Percentiles rank a stretch among this genome's conserved stretches.
Conservation (phyloP, 1,140 invertebrate genomes). For the Drosophila funebris region DNA sequence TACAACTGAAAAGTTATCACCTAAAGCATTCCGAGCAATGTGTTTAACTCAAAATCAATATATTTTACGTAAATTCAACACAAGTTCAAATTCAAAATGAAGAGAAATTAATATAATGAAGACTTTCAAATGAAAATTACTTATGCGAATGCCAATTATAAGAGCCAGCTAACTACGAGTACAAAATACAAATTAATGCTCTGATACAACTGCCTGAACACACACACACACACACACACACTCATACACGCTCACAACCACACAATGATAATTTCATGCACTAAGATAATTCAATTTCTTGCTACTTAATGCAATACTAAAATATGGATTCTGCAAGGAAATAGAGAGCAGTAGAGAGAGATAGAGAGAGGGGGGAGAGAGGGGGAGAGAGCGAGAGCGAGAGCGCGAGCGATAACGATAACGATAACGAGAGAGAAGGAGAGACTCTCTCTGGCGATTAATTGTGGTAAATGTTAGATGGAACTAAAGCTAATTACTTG, state of each 20-base stretch:
- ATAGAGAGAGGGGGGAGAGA: constrained; percentile 18
- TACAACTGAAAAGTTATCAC: constrained; percentile 63
- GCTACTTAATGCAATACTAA: constrained; percentile 5
- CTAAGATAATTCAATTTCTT: constrained; percentile 11
- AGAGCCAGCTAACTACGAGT: constrained; percentile 52
- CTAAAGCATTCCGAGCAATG: constrained; percentile 82
- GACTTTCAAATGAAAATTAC: constrained; percentile 21
- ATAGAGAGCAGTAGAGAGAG: neutral
- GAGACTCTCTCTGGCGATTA: neutral
- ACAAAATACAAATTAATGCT: constrained; percentile 18
- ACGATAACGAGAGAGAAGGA: neutral
- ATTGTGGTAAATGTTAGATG: constrained; percentile 1
- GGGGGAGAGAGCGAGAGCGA: constrained; percentile 6
- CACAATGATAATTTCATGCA: constrained; percentile 32
- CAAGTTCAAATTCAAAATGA: constrained; percentile 25
- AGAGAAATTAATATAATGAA: constrained; percentile 4
- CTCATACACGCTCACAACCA: neutral
- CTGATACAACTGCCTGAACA: constrained; percentile 15
- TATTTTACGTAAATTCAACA: constrained; percentile 17
- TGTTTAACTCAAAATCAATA: constrained; percentile 61
- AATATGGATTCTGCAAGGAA: neutral
- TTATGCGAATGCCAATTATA: constrained; percentile 53
- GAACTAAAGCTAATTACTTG: constrained; percentile 17
- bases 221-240: constrained; percentile 21
- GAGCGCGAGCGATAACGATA: no score